A percentile compares a stretch with the other conserved stretches of the same genome.
Conservation (phyloP, 2,113 vertebrate species). For the Phyllostomus hastatus region DNA sequence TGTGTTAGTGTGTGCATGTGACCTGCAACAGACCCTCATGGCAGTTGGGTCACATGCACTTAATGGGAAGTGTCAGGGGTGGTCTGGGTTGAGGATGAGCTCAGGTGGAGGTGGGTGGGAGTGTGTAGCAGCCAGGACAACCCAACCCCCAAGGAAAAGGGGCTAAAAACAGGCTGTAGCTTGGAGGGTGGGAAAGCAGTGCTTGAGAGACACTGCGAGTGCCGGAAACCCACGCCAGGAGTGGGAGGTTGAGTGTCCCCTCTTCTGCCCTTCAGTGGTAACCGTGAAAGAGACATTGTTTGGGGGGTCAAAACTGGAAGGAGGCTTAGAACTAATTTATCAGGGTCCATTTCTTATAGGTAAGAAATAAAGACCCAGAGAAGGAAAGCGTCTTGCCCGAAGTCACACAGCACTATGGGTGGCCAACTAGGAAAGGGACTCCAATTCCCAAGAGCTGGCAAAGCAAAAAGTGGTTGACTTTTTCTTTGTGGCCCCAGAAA, state of each 20-base stretch:
- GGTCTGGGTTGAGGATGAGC: not conserved
- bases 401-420: not conserved
- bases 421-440: not conserved
- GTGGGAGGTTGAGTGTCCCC: no score
- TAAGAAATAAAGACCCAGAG: not conserved
- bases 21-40: fast-evolving
- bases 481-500: not conserved
- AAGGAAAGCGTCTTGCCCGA: not conserved
- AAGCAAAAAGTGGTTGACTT: not conserved
- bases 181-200: not conserved
- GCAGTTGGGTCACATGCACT: not conserved
- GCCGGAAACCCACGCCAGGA: not conserved
- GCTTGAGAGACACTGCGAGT: not conserved
- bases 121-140: no score
- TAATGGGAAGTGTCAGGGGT: not conserved
- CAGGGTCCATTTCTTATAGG: not conserved
- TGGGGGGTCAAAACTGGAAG: not conserved
- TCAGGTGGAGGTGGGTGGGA: not conserved
- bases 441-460: not conserved
- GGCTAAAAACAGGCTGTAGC: not conserved
- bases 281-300: not conserved
- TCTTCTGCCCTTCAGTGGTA: no score
- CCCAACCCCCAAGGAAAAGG: not conserved
- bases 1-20: no score
- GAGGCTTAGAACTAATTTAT: not conserved